Base-by-base conservation (phyloP, 2,797 vertebrate genomes). In the Protosalanx chinensis region DNA sequence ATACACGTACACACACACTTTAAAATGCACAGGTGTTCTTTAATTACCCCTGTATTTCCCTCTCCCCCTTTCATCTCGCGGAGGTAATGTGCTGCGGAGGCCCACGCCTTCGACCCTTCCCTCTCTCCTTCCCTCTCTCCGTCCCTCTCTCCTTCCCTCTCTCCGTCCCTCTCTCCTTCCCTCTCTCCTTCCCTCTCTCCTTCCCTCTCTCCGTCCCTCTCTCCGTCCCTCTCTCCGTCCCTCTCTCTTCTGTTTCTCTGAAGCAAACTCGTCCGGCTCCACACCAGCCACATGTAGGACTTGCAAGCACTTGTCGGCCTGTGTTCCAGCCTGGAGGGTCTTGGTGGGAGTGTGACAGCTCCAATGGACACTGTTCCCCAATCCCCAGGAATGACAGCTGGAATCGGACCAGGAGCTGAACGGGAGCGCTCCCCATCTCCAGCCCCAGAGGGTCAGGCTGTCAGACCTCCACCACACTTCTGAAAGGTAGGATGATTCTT, bases 61-160 rank as follows among this genome's bases (percentile, higher is more conserved):
- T 20, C n/a, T 18, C 37, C 6, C 64, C 6, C 20, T 35, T 23
- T 65, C 64, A n/a, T 65, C 64, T 37, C 53, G 60, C 57, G 58
- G 53, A 58, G 30, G 53, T 62, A 59, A 56, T 33, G 41, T 49
- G 29, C 33, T 30, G 33, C 63, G 66, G 62, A 64, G 53, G 33
- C 62, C 30, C 15, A 27, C 20, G 5, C 20, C 30, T 30, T 62
- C 30, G 0, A 37, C 13, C 35, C 12, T 13, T 35, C 59, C 3
- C 10, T n/a, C 37, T 27, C 65, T 51, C 62, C 27, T 56, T 59
- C 56, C 35, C 12, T 12, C 37, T 7, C 49, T 59, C 56, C 35
- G 5, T 12, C 37, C 18, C 49, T 51, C 46, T 53, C 3, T 53
- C 13, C 18, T 20, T 65, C 1, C 18, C n/a, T 41, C 16, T 23